Conservation (phyloP, 2,113 vertebrate species). For the Empidonax alnorum region DNA sequence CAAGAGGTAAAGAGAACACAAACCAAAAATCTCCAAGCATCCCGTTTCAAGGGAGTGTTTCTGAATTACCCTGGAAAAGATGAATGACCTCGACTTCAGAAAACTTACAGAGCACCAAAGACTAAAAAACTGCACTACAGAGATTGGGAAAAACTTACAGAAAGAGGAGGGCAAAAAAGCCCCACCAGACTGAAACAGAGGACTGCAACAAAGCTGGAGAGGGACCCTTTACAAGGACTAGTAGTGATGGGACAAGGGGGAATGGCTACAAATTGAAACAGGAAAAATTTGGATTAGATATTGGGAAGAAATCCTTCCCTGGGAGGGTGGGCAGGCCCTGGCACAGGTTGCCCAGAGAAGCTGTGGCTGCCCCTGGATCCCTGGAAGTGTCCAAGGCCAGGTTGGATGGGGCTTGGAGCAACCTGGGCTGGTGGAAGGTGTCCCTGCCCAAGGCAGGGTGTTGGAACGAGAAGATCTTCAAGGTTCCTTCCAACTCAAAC, state of each 20-base stretch:
- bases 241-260: background rate
- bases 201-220: background rate
- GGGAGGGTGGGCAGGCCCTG: background rate
- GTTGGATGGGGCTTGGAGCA: background rate
- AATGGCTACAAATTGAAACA: background rate
- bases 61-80: background rate
- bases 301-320: background rate
- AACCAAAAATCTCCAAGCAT: background rate
- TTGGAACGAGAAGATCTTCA: background rate
- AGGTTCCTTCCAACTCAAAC: background rate
- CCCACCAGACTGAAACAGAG: background rate
- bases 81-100: background rate
- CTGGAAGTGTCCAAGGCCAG: background rate
- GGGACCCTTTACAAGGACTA: background rate
- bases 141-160: background rate
- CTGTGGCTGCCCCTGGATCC: too few relatives aligned
- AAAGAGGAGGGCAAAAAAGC: rapidly evolving
- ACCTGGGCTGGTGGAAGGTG: background rate
- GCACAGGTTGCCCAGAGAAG: too few relatives aligned
- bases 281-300: background rate
- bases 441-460: background rate
- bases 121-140: background rate
- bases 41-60: background rate
- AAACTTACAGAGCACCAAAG: background rate
- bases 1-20: background rate